phyloP scores from a whole-genome alignment of 2,888 invertebrate species.

The Adelphocoris suturalis region DNA sequence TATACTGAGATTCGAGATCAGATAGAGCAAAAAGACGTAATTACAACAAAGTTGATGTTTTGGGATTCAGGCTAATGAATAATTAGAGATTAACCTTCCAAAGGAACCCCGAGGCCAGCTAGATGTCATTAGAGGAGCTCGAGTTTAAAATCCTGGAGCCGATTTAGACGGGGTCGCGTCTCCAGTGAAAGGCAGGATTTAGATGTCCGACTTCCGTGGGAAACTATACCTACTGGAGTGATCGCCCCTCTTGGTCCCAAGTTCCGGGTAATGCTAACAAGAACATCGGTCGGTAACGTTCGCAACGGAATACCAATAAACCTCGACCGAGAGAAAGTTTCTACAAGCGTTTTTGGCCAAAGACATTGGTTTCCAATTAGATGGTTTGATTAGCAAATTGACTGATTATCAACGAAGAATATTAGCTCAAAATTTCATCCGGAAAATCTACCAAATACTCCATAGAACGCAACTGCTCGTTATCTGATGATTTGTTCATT shows the following conservation, averaged over 20 bases:
- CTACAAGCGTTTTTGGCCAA: neutral
- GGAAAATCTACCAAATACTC: too few relatives aligned
- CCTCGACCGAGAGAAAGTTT: neutral
- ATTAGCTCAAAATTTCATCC: too few relatives aligned
- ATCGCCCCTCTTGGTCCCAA: slow-evolving; percentile 7
- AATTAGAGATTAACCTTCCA: neutral
- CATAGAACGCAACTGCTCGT: too few relatives aligned
- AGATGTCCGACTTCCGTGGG: slow-evolving; percentile 47
- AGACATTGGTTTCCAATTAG: neutral
- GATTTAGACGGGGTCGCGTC: slow-evolving; percentile 16
- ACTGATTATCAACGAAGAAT: neutral
- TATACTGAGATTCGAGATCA: too few relatives aligned
- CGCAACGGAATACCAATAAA: slow-evolving; percentile 20
- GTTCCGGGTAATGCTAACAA: slow-evolving; percentile 4
- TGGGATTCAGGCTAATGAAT: neutral
- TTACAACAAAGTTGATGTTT: neutral
- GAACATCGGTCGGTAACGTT: neutral
- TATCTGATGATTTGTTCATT: too few relatives aligned
- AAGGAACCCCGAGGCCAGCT: neutral
- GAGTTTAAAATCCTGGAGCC: neutral
- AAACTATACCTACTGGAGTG: slow-evolving; percentile 25
- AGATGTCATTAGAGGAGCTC: neutral
- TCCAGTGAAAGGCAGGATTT: slow-evolving; percentile 46
- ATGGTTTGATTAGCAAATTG: neutral
- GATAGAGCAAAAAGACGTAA: too few relatives aligned